Percentiles rank a stretch among this genome's conserved stretches.
Conservation (phyloP, 2,888 invertebrate species). For the Biston stratarius region DNA sequence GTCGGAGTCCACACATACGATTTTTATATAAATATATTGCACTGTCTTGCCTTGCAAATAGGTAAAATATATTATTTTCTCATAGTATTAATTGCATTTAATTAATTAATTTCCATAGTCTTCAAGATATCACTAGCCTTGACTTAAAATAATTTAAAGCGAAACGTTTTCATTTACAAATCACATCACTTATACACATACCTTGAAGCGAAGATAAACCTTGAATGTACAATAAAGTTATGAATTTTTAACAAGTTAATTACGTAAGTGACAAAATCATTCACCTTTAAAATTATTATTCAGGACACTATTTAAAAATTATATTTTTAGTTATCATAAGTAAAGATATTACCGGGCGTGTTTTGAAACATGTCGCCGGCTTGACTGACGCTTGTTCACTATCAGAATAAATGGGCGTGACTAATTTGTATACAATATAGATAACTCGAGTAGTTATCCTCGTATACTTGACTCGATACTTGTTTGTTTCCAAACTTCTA, state of each 20-base stretch:
- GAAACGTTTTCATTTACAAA: constrained; percentile 1
- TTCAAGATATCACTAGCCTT: background rate
- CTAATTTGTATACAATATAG: constrained; percentile 42
- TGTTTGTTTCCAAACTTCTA: constrained; percentile 10
- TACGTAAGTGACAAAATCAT: background rate
- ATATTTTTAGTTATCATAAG: background rate
- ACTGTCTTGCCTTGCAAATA: too few species aligned
- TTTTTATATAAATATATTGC: too few species aligned
- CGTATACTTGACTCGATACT: constrained; percentile 22
- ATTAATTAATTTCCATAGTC: background rate
- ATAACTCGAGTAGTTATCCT: constrained; percentile 40
- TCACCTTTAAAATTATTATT: background rate
- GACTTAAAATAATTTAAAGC: background rate
- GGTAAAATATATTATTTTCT: too few species aligned
- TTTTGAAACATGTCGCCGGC: constrained; percentile 22
- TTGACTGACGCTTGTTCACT: constrained; percentile 9
- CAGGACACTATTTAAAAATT: background rate
- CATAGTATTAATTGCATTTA: background rate
- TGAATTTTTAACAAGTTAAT: background rate
- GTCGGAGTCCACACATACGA: too few species aligned
- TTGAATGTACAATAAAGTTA: constrained; percentile 8
- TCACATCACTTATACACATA: background rate
- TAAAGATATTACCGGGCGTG: background rate
- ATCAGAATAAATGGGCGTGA: constrained; percentile 34
- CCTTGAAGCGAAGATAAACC: constrained; percentile 3